Percentiles rank a stretch among this genome's conserved stretches.
These are phyloP conservation scores for Columbina picui DNA, from an alignment of 2,113 vertebrate genomes.

Conservation along the genomic window DNA sequence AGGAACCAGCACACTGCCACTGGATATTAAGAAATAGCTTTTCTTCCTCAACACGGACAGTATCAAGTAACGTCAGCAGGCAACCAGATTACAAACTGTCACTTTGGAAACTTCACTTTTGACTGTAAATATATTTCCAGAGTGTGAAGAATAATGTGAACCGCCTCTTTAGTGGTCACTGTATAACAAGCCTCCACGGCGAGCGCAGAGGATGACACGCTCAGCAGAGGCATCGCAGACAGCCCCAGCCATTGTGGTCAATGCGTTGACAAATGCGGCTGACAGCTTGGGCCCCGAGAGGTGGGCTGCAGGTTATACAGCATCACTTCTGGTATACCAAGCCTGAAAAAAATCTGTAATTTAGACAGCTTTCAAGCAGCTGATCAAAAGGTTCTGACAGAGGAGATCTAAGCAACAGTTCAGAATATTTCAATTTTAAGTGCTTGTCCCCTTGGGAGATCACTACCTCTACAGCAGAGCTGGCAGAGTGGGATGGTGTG, in stretches of 20 bases:
- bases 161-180: neutral
- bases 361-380: neutral
- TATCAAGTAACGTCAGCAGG: neutral
- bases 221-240: neutral
- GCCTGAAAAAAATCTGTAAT: neutral
- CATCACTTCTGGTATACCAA: neutral
- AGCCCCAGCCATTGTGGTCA: accelerated
- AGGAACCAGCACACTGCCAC: neutral
- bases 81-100: neutral
- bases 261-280: neutral
- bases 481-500: neutral
- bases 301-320: neutral
- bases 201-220: neutral
- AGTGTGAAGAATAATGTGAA: accelerated
- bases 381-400: neutral
- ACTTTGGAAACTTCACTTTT: neutral
- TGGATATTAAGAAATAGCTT: neutral
- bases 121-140: neutral
- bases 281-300: neutral
- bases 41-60: neutral
- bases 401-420: neutral
- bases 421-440: neutral
- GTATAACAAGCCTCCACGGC: accelerated
- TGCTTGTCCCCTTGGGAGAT: neutral
- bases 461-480: neutral